Evolutionary conservation across 2,113 vertebrate genomes (phyloP), one percentile per base, ranked within the genome.

Genomic region (Barnardius zonarius): DNA sequence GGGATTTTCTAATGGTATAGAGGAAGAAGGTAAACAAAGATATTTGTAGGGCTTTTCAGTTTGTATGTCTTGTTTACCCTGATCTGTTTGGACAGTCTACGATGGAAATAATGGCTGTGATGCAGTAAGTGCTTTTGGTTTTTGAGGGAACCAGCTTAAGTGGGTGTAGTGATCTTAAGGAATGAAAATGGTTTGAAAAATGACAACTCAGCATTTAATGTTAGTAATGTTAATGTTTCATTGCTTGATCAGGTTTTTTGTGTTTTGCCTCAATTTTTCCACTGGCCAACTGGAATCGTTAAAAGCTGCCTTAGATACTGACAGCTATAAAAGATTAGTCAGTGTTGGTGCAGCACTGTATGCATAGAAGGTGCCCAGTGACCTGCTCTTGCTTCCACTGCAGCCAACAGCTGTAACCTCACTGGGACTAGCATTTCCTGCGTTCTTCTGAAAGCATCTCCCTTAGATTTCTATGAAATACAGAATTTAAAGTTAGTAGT

Each of bases 241-340:
- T 23, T 81, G 64, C 52, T 83, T 86, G 35, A 10, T 5, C 11
- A 30, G 8, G 0, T 66, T 62, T 33, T 30, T 70, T 10, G 3
- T 39, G 55, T 57, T 28, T 81, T 46, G 7, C 33, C 27, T 88
- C 44, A 27, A 0, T 66, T 92, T 92, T 83, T 81, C 59, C 31
- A 12, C 44, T 73, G 48, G 6, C 31, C 54, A 49, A 0, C 62
- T 80, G 75, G 31, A 77, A 39, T 35, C 0, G 0, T 51, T 76
- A 25, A 55, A 64, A 88, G 13, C 48, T 78, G 48, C 5, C 43
- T 51, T 73, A 39, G 63, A 14, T 41, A 11, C 28, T 62, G 76
- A 10, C 9, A 80, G 59, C 46, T 64, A 6, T 41, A 59, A 54
- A 0, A 54, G 59, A 25, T 10, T 10, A 39, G 14, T 68, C 54